Base-by-base conservation (phyloP, 2,888 invertebrate species). In the Julus scanicus region DNA sequence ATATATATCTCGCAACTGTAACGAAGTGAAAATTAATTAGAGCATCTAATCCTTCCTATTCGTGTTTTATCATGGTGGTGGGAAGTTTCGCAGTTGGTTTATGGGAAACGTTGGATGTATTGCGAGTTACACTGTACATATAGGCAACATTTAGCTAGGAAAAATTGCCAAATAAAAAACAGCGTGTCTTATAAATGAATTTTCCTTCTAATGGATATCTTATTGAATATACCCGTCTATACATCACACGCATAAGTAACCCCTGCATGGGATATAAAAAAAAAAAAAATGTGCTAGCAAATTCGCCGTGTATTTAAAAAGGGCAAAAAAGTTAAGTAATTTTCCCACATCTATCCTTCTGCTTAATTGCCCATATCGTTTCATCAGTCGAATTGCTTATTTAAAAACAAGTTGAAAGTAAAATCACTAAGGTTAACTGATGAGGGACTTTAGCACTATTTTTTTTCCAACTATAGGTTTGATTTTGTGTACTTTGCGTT, bases 11-110 rank as follows among this genome's bases (percentile, higher is more conserved):
- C 29, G 84, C 86, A 39, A 86, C 37, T 39, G 20, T 48, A 86
- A 86, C 53, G 53, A 86, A 86, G 53, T 86, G 86, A 86, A 86
- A 86, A 86, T 86, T 86, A 86, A 86, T 86, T 86, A 86, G 86
- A 57, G 53, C 5, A n/a, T 49, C 53, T 86, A 86, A 86, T 86
- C 86, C 86, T 53, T 71, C 11, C 71, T 71, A 71, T 20, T 71
- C 71, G 71, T 71, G 71, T 71, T 71, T 71, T 71, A 71, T 4
- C 71, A 29, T 29, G 71, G 9, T 29, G 29, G 29, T 71, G 71
- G 71, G 29, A 71, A 71, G 71, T 11, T 29, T 29, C 29, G 71
- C 71, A 5, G 11, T 71, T 63, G 17, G n/a, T 63, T 63, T 63
- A 63, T 63, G 63, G 63, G 63, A 15, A n/a, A 63, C 63, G 71